phyloP scores from a whole-genome alignment of 2,113 vertebrate genomes.

The Hippoglossus stenolepis region DNA sequence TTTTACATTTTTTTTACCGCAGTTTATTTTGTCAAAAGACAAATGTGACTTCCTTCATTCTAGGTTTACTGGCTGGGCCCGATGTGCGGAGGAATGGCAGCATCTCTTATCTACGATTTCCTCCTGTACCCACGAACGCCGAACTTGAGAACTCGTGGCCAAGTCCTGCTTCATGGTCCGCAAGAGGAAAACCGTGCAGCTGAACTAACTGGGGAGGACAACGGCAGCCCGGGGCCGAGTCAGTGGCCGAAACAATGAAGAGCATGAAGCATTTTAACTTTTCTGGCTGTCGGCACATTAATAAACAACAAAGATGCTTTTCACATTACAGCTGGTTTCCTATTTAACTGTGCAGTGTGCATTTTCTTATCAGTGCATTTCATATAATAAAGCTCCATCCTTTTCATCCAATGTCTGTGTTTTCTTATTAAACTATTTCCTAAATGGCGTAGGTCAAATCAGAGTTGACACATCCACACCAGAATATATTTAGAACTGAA shows the following conservation, averaged over 20 bases:
- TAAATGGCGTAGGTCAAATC: neutral
- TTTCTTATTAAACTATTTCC: neutral
- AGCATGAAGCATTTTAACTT: constrained; percentile 1
- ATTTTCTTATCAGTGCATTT: neutral
- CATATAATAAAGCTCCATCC: neutral
- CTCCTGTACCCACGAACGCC: constrained; percentile 80
- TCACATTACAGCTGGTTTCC: neutral
- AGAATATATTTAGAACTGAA: constrained; percentile 5
- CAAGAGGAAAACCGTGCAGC: constrained; percentile 67
- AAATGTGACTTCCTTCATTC: neutral
- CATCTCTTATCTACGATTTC: constrained; percentile 87
- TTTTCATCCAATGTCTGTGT: constrained; percentile 18
- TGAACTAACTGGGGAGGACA: constrained; percentile 5
- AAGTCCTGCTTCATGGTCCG: constrained; percentile 70
- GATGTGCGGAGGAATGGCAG: constrained; percentile 67
- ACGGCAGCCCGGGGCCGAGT: constrained; percentile 21
- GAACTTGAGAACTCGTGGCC: constrained; percentile 27
- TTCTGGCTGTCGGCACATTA: neutral
- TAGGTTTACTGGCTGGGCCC: constrained; percentile 79
- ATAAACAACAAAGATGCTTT: constrained; percentile 8
- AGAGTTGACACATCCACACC: constrained; percentile 6
- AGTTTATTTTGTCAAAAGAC: neutral
- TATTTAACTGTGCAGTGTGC: neutral
- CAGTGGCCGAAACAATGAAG: constrained; percentile 42
- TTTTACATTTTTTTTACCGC: no score